Evolutionary conservation across 1,140 invertebrate species (phyloP).

Genomic region (Meloidogyne exigua): DNA sequence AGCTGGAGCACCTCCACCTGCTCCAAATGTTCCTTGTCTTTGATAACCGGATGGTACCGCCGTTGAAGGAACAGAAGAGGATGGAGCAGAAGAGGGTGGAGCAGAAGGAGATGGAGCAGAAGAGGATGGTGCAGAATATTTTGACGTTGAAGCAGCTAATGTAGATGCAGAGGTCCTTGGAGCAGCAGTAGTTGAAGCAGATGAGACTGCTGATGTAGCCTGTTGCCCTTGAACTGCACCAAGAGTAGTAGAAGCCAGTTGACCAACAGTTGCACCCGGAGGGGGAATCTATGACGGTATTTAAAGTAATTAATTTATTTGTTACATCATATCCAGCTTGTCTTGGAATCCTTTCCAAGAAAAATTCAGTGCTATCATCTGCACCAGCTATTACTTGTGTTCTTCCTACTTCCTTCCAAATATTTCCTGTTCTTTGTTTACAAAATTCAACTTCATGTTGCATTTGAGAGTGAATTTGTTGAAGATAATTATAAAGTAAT

Average conservation of each 20-base stretch:
- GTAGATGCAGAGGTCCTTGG: not conserved
- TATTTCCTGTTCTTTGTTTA: constrained; percentile 6
- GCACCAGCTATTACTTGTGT: constrained; percentile 18
- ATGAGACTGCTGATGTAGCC: not conserved
- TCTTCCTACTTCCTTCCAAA: constrained; percentile 15
- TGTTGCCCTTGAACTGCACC: not conserved
- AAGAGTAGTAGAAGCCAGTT: not conserved
- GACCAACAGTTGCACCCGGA: not conserved
- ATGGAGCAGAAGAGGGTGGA: not conserved
- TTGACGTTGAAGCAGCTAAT: not conserved
- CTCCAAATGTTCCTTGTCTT: constrained; percentile 4
- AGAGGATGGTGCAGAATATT: not conserved
- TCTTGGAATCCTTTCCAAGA: constrained; percentile 31
- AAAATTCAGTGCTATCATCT: not conserved
- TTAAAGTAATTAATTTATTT: constrained; percentile 6
- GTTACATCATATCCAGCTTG: constrained; percentile 44
- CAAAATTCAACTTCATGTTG: constrained; percentile 26
- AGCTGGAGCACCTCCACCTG: not conserved
- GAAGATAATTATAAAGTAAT: constrained; percentile 59
- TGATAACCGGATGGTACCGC: not conserved
- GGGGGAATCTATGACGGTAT: not conserved
- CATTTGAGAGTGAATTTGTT: constrained; percentile 36
- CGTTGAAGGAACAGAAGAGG: not conserved
- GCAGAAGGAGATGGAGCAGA: not conserved
- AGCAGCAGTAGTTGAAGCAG: not conserved